Conservation (phyloP, 2,113 vertebrate species). For the Mystacornis crossleyi region DNA sequence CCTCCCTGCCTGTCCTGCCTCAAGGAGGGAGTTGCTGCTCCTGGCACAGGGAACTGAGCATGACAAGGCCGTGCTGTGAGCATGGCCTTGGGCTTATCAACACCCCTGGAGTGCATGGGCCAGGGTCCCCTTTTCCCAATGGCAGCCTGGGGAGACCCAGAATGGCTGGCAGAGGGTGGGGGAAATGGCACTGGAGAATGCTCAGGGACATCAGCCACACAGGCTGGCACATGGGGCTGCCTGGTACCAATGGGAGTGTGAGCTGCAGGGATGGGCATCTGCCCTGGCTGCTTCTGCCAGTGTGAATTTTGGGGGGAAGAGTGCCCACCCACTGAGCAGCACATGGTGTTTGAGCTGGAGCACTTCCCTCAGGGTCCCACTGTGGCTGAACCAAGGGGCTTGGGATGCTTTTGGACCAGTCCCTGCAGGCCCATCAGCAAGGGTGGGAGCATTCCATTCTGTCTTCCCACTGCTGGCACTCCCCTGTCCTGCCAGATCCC, state of each 20-base stretch:
- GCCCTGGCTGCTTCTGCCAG: neutral
- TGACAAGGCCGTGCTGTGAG: neutral
- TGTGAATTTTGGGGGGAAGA: neutral
- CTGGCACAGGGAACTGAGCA: fast-evolving
- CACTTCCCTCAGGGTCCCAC: neutral
- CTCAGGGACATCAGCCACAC: neutral
- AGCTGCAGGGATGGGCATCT: neutral
- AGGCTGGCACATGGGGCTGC: neutral
- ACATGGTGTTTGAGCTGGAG: neutral
- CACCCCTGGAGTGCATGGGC: fast-evolving
- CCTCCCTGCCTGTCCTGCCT: neutral
- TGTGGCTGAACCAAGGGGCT: fast-evolving
- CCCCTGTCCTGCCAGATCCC: neutral
- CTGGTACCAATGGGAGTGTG: neutral
- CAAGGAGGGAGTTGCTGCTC: neutral
- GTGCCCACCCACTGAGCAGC: fast-evolving
- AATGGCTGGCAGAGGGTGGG: neutral
- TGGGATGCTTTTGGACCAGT: neutral
- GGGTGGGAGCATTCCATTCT: neutral
- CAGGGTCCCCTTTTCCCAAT: neutral
- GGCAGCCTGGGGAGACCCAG: neutral
- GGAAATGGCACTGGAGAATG: neutral
- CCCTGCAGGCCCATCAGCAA: neutral
- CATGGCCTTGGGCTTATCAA: neutral
- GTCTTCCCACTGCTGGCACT: neutral